These are phyloP conservation scores for Melanchra persicariae DNA, from an alignment of 2,888 invertebrate species.

Conservation along the genomic window DNA sequence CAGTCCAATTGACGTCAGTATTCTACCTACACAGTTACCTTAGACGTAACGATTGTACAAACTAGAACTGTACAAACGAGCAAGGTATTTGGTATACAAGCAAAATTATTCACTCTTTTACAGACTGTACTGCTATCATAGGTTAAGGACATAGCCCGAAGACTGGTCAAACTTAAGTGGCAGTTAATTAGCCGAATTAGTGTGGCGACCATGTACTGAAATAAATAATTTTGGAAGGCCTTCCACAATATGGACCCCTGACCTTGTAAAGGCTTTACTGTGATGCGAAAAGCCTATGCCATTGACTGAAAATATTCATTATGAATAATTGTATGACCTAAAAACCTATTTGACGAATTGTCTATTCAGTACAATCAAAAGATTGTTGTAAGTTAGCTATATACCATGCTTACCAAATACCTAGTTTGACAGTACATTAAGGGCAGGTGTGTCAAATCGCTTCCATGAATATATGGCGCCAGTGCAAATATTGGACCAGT, in stretches of 20 bases:
- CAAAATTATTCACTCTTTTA: too few relatives aligned
- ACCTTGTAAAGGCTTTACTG: background rate
- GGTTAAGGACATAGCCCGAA: too few relatives aligned
- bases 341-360: background rate
- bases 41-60: slow-evolving; percentile 20
- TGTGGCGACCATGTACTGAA: background rate
- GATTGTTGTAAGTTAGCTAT: background rate
- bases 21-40: slow-evolving; percentile 13
- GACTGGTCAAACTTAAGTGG: too few relatives aligned
- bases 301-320: too few relatives aligned
- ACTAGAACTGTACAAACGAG: slow-evolving; percentile 33
- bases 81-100: background rate
- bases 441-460: slow-evolving; percentile 73
- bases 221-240: background rate
- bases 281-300: background rate
- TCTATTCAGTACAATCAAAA: background rate
- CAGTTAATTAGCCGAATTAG: too few relatives aligned
- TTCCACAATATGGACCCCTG: background rate
- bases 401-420: background rate
- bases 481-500: slow-evolving; percentile 71
- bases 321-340: too few relatives aligned
- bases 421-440: slow-evolving; percentile 34
- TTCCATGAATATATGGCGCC: slow-evolving; percentile 69
- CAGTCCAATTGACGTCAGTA: slow-evolving; percentile 31
- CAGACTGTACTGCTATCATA: too few relatives aligned